Conservation (phyloP, 2,797 vertebrate genomes). For the Dipus sagitta region DNA sequence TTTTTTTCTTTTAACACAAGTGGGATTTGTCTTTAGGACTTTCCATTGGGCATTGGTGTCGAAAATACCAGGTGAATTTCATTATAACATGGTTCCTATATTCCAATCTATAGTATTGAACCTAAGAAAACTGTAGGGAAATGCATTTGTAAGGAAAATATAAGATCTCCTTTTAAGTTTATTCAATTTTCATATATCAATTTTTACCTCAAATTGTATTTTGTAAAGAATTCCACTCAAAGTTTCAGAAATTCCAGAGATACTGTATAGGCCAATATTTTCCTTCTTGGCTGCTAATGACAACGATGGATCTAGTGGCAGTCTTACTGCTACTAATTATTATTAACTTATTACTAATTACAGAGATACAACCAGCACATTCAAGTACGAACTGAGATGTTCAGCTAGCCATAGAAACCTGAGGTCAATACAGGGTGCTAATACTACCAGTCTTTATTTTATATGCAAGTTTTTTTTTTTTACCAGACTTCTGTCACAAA, state of each 20-base stretch:
- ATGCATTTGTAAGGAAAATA: constrained; percentile 47
- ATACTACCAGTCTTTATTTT: constrained; percentile 7
- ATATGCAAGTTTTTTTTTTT: neutral
- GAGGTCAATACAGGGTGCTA: neutral
- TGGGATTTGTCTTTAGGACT: neutral
- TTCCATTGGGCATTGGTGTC: neutral
- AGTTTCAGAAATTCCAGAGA: constrained; percentile 33
- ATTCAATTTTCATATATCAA: constrained; percentile 38
- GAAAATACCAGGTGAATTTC: neutral
- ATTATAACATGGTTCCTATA: neutral
- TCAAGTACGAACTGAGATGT: neutral
- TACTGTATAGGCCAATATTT: constrained; percentile 24
- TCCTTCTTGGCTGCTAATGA: constrained; percentile 29
- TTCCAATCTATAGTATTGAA: neutral
- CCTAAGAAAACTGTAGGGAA: neutral
- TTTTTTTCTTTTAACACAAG: constrained; percentile 21
- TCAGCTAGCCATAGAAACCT: neutral
- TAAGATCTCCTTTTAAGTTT: constrained; percentile 30
- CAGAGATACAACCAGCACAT: neutral
- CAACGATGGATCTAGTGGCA: neutral
- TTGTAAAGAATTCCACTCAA: constrained; percentile 57
- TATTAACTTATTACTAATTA: neutral
- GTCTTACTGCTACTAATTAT: neutral
- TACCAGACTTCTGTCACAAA: constrained; percentile 53
- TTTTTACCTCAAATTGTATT: constrained; percentile 45